These are phyloP conservation scores for Alauda arvensis DNA, from an alignment of 2,797 vertebrate species.

Conservation along the genomic window DNA sequence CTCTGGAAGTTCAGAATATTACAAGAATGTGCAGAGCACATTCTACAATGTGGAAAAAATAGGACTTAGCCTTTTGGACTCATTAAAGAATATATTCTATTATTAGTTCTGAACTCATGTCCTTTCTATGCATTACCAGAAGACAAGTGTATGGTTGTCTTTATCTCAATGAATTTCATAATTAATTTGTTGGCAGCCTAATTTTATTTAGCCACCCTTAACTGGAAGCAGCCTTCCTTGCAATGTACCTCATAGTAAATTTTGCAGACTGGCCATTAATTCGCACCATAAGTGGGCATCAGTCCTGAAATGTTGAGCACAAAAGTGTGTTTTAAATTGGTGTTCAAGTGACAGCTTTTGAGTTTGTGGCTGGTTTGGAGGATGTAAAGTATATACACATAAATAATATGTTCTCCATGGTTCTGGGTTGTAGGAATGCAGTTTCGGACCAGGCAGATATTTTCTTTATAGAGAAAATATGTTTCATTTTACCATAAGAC, in stretches of 20 bases:
- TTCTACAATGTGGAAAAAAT: background rate
- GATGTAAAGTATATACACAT: background rate
- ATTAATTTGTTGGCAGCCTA: background rate
- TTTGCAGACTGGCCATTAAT: background rate
- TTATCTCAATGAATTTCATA: background rate
- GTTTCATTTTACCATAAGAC: too few relatives aligned
- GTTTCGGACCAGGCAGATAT: too few relatives aligned
- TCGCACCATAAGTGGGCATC: background rate
- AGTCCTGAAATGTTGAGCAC: background rate
- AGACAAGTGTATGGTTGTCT: background rate
- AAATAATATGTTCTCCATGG: background rate
- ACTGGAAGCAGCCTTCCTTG: background rate
- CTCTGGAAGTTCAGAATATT: background rate
- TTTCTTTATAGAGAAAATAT: too few relatives aligned
- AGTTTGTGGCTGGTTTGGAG: background rate
- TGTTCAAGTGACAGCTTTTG: background rate
- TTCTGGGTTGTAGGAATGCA: too few relatives aligned
- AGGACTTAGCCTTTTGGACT: background rate
- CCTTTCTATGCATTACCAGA: background rate
- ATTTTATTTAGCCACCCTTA: background rate
- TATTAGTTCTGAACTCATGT: background rate
- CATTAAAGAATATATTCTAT: background rate
- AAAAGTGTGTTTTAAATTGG: background rate
- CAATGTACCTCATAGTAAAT: background rate
- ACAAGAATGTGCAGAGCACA: background rate